Evolutionary conservation across 2,888 invertebrate species (phyloP).

Genomic region (Coelopa pilipes): DNA sequence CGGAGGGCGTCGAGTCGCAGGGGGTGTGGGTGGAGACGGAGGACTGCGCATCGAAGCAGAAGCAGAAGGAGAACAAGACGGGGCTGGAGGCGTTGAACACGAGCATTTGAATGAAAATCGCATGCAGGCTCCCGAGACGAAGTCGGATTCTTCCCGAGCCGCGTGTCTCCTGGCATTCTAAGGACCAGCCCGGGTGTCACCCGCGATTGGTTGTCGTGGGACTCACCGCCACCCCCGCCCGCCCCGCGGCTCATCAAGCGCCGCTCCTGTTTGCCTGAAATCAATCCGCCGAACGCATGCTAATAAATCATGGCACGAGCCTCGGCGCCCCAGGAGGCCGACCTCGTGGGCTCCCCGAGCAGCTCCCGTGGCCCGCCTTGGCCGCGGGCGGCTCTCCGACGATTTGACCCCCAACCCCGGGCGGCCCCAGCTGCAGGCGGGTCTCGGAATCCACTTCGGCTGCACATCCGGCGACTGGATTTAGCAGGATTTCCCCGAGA

Average conservation of each 20-base stretch:
- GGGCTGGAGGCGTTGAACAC: not conserved
- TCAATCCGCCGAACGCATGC: constrained; percentile 30
- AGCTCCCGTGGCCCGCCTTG: too few species aligned
- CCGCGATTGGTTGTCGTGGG: not conserved
- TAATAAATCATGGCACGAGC: constrained; percentile 19
- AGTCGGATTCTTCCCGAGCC: too few species aligned
- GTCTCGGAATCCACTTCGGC: too few species aligned
- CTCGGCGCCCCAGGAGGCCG: too few species aligned
- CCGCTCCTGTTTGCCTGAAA: constrained; percentile 25
- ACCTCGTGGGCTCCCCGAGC: too few species aligned
- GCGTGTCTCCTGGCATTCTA: not conserved
- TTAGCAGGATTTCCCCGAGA: too few species aligned
- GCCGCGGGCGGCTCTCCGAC: too few species aligned
- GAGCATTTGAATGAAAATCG: not conserved
- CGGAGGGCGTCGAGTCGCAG: too few species aligned
- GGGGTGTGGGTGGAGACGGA: not conserved
- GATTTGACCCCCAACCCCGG: too few species aligned
- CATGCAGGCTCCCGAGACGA: not conserved
- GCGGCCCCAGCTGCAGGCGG: too few species aligned
- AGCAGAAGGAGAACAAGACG: too few species aligned
- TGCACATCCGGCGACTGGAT: too few species aligned
- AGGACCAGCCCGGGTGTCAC: not conserved
- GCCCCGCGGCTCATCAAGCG: not conserved
- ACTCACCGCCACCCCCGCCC: not conserved
- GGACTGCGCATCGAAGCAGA: not conserved